A percentile compares a stretch with the other conserved stretches of the same genome.
These are phyloP conservation scores for Drosophila kepulauana DNA, from an alignment of 1,140 invertebrate species.

Conservation along the genomic window DNA sequence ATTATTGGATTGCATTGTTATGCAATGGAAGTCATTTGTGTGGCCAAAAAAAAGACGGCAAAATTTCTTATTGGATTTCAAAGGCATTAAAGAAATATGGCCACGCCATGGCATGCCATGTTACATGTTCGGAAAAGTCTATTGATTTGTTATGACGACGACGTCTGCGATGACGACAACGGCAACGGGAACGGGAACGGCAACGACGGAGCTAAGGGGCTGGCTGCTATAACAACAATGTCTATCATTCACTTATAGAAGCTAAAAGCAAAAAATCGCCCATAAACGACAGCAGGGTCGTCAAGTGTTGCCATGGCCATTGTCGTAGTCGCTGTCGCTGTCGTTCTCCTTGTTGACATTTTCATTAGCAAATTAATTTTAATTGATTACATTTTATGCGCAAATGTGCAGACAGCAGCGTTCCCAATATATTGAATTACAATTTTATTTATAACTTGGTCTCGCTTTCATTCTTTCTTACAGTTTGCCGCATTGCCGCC, in stretches of 20 bases:
- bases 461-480: constrained; percentile 16
- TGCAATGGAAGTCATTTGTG: constrained; percentile 59
- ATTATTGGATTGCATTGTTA: constrained; percentile 72
- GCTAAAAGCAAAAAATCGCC: constrained; percentile 51
- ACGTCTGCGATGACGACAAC: constrained; percentile 20
- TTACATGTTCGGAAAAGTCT: constrained; percentile 57
- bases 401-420: constrained; percentile 55
- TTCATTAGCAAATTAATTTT: constrained; percentile 78
- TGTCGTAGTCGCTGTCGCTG: constrained; percentile 40
- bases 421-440: constrained; percentile 70
- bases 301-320: constrained; percentile 54
- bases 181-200: not conserved
- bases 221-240: constrained; percentile 68
- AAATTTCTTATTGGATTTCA: constrained; percentile 70
- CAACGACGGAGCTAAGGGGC: not conserved
- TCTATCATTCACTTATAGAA: constrained; percentile 66
- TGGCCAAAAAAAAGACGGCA: constrained; percentile 51
- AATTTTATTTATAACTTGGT: constrained; percentile 64
- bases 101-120: constrained; percentile 32
- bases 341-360: constrained; percentile 64
- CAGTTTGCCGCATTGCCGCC: constrained; percentile 11
- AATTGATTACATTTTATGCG: constrained; percentile 77
- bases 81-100: constrained; percentile 59
- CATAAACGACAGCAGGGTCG: constrained; percentile 51
- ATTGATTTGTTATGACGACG: constrained; percentile 77